phyloP scores from a whole-genome alignment of 2,888 invertebrate genomes.

The Aphelenchoides bicaudatus region DNA sequence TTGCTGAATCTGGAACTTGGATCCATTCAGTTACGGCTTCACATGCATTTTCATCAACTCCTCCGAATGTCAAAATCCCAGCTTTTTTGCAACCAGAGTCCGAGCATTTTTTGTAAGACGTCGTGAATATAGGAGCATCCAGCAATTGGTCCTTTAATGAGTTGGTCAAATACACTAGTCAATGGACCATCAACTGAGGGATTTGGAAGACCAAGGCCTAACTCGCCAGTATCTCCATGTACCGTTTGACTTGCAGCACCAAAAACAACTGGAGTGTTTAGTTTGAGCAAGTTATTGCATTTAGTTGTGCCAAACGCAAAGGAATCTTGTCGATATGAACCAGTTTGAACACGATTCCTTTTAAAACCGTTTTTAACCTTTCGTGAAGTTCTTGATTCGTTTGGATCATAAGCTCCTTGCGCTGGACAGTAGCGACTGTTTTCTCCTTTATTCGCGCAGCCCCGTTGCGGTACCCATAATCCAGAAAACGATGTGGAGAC shows the following conservation, averaged over 20 bases:
- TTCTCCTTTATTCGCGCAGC: not conserved
- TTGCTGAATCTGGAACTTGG: not conserved
- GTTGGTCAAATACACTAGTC: not conserved
- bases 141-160: not conserved
- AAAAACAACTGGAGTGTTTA: conserved; percentile 4
- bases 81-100: conserved; percentile 2
- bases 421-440: not conserved
- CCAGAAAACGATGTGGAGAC: not conserved
- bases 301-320: not conserved
- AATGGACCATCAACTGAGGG: not conserved
- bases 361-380: not conserved
- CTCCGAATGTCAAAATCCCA: conserved; percentile 2
- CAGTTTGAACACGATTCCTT: not conserved
- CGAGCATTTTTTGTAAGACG: not conserved
- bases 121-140: conserved; percentile 2
- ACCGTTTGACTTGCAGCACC: not conserved
- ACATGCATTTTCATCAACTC: not conserved
- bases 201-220: not conserved
- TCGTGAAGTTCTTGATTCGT: not conserved
- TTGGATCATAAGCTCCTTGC: conserved; percentile 4
- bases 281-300: not conserved
- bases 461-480: conserved; percentile 3
- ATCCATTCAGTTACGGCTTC: not conserved
- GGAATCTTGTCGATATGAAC: not conserved
- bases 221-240: not conserved